A percentile compares a stretch with the other conserved stretches of the same genome.
Evolutionary conservation across 1,140 invertebrate species (phyloP).

Genomic region (Ostrea edulis): DNA sequence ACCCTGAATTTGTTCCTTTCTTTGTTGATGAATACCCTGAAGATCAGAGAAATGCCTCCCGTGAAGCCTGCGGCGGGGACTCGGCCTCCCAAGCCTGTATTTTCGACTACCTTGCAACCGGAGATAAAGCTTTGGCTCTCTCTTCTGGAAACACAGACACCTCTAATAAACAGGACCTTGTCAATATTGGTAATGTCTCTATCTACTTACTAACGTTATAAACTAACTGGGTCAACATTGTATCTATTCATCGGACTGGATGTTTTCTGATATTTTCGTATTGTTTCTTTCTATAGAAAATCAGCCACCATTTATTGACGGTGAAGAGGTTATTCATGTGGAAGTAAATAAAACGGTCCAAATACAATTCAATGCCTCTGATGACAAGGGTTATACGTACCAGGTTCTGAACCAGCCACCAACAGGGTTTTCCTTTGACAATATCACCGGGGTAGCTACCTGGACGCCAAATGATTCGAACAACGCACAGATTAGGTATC

Average conservation of each 20-base stretch:
- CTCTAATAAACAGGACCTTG: neutral
- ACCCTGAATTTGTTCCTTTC: constrained; percentile 50
- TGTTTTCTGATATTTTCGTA: neutral
- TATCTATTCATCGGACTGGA: neutral
- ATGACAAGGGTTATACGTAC: constrained; percentile 30
- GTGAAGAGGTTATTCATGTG: constrained; percentile 11
- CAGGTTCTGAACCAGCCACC: constrained; percentile 25
- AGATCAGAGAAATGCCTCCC: neutral
- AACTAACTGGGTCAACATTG: neutral
- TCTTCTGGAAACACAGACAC: constrained; percentile 33
- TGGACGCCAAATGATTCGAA: constrained; percentile 42
- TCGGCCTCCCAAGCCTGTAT: constrained; percentile 47
- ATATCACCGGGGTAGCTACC: neutral
- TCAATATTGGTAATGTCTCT: constrained; percentile 1
- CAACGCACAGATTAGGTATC: constrained; percentile 24
- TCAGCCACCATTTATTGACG: constrained; percentile 14
- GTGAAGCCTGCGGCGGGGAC: constrained; percentile 39
- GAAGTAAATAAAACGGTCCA: neutral
- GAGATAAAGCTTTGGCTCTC: constrained; percentile 39
- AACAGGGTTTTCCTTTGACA: constrained; percentile 16
- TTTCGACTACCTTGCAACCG: constrained; percentile 53
- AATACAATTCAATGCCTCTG: neutral
- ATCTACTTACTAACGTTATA: neutral
- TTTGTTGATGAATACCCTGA: constrained; percentile 48
- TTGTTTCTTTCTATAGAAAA: constrained; percentile 22